Conservation (phyloP, 2,797 vertebrate genomes). For the Micrastur ruficollis region DNA sequence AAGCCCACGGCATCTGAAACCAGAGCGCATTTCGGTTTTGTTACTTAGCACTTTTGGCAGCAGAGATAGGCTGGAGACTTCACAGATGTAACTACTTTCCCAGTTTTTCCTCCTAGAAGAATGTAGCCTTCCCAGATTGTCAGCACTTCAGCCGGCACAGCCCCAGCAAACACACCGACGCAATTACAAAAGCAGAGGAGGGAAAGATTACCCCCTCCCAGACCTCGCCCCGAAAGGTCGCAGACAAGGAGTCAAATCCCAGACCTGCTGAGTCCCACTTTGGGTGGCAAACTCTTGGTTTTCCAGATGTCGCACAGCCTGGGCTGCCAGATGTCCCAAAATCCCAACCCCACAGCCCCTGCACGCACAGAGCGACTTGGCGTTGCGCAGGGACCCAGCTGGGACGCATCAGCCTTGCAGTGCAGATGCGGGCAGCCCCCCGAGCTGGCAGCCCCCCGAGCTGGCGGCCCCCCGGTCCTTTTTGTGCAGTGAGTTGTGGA, state of each 20-base stretch:
- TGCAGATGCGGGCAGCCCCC: not conserved
- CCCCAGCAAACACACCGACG: rapidly evolving
- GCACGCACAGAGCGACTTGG: rapidly evolving
- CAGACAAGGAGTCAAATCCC: not conserved
- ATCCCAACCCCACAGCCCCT: not conserved
- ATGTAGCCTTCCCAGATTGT: not conserved
- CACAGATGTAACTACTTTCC: not conserved
- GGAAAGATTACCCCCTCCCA: not conserved
- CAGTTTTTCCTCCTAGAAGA: not conserved
- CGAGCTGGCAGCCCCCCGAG: not conserved
- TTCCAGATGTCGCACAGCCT: not conserved
- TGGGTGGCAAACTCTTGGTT: not conserved
- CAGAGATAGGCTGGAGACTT: not conserved
- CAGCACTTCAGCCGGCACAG: not conserved
- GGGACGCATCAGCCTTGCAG: not conserved
- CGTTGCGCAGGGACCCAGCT: not conserved
- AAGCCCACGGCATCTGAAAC: not conserved
- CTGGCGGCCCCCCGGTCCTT: not conserved
- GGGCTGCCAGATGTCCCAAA: not conserved
- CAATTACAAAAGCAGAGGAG: not conserved
- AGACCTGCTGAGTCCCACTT: not conserved
- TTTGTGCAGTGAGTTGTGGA: not conserved
- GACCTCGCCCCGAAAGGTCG: rapidly evolving
- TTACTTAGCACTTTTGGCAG: not conserved
- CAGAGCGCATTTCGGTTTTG: rapidly evolving